phyloP scores from a whole-genome alignment of 2,888 invertebrate genomes.

The Pammene aurita region DNA sequence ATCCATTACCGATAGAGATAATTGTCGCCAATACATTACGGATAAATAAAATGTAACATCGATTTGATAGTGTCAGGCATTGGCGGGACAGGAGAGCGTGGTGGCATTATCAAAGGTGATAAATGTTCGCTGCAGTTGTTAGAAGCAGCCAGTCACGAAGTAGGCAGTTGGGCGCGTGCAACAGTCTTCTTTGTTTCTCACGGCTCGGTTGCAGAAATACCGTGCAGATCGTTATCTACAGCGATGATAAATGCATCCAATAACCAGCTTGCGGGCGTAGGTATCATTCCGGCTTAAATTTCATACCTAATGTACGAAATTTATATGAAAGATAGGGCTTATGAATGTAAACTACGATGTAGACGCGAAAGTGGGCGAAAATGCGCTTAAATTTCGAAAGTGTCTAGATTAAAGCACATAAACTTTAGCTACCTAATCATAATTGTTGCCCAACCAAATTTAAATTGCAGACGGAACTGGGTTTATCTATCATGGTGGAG shows the following conservation, averaged over 20 bases:
- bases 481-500: conserved; percentile 50
- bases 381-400: conserved; percentile 17
- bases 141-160: conserved; percentile 67
- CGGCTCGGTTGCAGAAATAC: conserved; percentile 71
- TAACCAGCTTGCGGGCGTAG: conserved; percentile 45
- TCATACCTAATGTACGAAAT: conserved; percentile 28
- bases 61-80: conserved; percentile 26
- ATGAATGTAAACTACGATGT: conserved; percentile 10
- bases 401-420: conserved; percentile 10
- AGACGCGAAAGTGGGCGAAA: conserved; percentile 38
- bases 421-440: not conserved
- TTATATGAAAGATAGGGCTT: conserved; percentile 30
- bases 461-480: conserved; percentile 47
- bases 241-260: conserved; percentile 69
- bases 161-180: conserved; percentile 48
- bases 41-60: conserved; percentile 34
- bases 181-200: conserved; percentile 67
- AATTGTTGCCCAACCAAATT: conserved; percentile 2
- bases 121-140: conserved; percentile 44
- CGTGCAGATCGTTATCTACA: conserved; percentile 65
- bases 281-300: conserved; percentile 35
- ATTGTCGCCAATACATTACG: conserved; percentile 11
- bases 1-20: conserved; percentile 18
- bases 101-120: conserved; percentile 51
- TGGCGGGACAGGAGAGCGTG: conserved; percentile 44